A percentile compares a stretch with the other conserved stretches of the same genome.
phyloP scores from a whole-genome alignment of 2,888 invertebrate species.

The Eristalinus sepulchralis region DNA sequence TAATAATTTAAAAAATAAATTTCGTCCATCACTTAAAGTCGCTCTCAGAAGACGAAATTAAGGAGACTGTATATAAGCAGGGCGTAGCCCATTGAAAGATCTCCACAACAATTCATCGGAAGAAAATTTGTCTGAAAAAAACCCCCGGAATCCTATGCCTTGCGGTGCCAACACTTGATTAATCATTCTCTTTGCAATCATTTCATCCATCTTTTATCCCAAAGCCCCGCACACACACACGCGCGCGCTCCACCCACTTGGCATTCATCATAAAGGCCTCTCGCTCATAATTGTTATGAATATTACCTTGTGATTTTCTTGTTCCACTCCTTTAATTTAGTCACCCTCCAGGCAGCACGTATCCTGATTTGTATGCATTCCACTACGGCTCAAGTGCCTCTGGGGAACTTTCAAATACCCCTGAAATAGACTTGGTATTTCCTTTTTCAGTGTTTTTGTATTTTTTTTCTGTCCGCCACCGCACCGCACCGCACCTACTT shows the following conservation, averaged over 20 bases:
- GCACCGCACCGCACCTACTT: neutral
- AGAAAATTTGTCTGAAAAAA: neutral
- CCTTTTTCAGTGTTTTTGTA: neutral
- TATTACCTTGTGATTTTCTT: conserved; percentile 46
- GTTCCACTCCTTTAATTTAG: conserved; percentile 34
- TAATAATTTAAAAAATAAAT: too few relatives aligned
- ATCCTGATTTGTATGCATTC: conserved; percentile 60
- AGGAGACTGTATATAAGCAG: neutral
- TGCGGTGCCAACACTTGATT: neutral
- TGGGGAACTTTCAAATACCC: conserved; percentile 49
- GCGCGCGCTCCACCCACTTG: neutral
- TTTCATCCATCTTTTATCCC: neutral
- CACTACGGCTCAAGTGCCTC: conserved; percentile 18
- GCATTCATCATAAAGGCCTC: conserved; percentile 37
- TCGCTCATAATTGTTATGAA: conserved; percentile 59
- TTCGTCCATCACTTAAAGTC: neutral
- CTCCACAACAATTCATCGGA: neutral
- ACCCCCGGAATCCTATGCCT: neutral
- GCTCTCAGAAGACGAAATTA: neutral
- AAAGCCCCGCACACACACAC: neutral
- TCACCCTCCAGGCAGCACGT: conserved; percentile 43
- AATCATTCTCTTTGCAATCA: neutral
- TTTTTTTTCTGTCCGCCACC: neutral
- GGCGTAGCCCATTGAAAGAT: neutral
- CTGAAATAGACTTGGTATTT: conserved; percentile 28